Evolutionary conservation across 1,140 invertebrate species (phyloP).

Genomic region (Lethrus apterus): DNA sequence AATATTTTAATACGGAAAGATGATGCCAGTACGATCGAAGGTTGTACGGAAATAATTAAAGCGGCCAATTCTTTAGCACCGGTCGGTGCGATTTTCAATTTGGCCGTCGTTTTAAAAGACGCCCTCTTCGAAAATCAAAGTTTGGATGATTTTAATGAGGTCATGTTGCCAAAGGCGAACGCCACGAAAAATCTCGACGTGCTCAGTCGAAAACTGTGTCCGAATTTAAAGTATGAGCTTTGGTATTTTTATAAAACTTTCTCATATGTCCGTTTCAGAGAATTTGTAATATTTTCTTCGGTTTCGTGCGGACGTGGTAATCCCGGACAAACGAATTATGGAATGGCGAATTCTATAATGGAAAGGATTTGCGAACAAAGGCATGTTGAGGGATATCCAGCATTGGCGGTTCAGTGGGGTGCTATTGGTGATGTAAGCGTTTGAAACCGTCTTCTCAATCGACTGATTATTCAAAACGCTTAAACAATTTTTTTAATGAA

Average conservation of each 20-base stretch:
- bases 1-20: slow-evolving; percentile 44
- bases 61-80: slow-evolving; percentile 51
- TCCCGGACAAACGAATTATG: slow-evolving; percentile 84
- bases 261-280: no score
- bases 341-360: slow-evolving; percentile 66
- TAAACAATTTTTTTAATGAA: no score
- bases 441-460: no score
- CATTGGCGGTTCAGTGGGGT: slow-evolving; percentile 64
- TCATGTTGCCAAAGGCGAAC: slow-evolving; percentile 46
- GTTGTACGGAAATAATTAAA: slow-evolving; percentile 50
- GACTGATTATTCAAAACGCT: no score
- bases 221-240: slow-evolving; percentile 37
- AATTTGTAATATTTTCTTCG: slow-evolving; percentile 76
- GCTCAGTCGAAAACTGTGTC: slow-evolving; percentile 51
- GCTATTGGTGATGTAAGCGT: slow-evolving; percentile 59
- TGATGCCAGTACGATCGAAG: slow-evolving; percentile 43
- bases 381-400: slow-evolving; percentile 51
- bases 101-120: slow-evolving; percentile 59
- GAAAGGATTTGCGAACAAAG: slow-evolving; percentile 61
- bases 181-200: slow-evolving; percentile 50
- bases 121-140: slow-evolving; percentile 48
- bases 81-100: slow-evolving; percentile 71
- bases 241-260: slow-evolving; percentile 14
- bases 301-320: slow-evolving; percentile 84
- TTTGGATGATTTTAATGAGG: slow-evolving; percentile 42